Evolutionary conservation across 2,113 vertebrate species (phyloP), one percentile per base, ranked within the genome.

Genomic region (Scomber scombrus): DNA sequence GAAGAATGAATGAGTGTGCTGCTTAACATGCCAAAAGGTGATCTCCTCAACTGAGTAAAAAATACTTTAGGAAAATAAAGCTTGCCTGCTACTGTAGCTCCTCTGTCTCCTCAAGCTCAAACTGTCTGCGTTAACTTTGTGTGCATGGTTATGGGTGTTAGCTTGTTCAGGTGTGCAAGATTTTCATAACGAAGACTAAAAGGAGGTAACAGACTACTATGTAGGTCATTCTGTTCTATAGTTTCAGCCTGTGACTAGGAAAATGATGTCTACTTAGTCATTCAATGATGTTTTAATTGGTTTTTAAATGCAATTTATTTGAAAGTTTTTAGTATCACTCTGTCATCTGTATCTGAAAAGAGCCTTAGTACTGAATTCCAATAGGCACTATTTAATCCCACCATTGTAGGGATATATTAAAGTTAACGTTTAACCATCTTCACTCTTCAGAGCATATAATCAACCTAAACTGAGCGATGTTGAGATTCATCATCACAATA

Each of bases 191-290:
- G 11, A 23, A 3, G 16, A 65, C 51, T 0, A 18, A 3, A 43
- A 13, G 8, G 54, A 47, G 15, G 55, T 23, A n/a, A 80, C 71
- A 54, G 21, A 67, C 29, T 58, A 16, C 16, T 78, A 62, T 52
- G 26, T 29, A 49, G 21, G 66, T 34, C 67, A 14, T 8, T 23
- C 3, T 67, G 1, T 52, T 43, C 11, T 23, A 21, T 11, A 23
- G 13, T 34, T 40, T 9, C 8, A 31, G 4, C 55, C 10, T 45
- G 21, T 54, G 9, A 9, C 45, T 13, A 21, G 47, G 11, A 13
- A 34, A 60, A 61, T 14, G 18, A 15, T 64, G 43, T 51, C 52
- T 64, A n/a, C 31, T 45, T 29, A 15, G 13, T 5, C 23, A 23
- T 3, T 0, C 51, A 63, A 7, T 31, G 13, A 1, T 14, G 23